These are phyloP conservation scores for Lasaia peninsularis DNA, from an alignment of 1,140 invertebrate species.

Conservation along the genomic window DNA sequence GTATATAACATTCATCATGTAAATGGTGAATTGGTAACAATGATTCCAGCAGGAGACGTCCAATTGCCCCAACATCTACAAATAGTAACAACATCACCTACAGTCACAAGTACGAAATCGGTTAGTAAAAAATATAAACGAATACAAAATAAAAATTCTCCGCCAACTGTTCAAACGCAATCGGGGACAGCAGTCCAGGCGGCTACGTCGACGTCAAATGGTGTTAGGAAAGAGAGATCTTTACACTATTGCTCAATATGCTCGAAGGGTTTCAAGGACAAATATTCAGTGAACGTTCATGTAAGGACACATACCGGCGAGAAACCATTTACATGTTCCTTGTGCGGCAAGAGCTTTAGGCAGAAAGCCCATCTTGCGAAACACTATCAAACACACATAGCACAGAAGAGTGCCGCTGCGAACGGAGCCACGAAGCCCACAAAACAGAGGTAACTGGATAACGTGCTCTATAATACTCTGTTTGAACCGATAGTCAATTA, in stretches of 20 bases:
- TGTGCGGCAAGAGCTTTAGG: conserved; percentile 93
- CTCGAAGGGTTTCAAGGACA: conserved; percentile 95
- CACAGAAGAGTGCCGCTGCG: conserved; percentile 82
- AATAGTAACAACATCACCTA: conserved; percentile 66
- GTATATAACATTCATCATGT: conserved; percentile 76
- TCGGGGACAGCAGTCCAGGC: conserved; percentile 59
- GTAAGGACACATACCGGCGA: conserved; percentile 94
- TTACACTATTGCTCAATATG: conserved; percentile 94
- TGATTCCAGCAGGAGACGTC: conserved; percentile 67
- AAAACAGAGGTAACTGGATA: conserved; percentile 71
- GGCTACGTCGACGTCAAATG: conserved; percentile 78
- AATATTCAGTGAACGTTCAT: conserved; percentile 95
- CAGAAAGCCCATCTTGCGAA: conserved; percentile 98
- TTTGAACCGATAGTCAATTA: conserved; percentile 60
- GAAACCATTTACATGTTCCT: conserved; percentile 92
- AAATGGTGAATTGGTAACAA: conserved; percentile 70
- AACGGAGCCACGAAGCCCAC: conserved; percentile 67
- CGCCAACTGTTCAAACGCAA: conserved; percentile 54
- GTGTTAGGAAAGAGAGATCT: conserved; percentile 87
- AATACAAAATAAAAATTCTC: conserved; percentile 60
- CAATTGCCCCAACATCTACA: conserved; percentile 74
- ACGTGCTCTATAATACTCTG: conserved; percentile 22
- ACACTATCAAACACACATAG: conserved; percentile 96
- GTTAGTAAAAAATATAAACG: conserved; percentile 76
- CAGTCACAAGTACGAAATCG: conserved; percentile 76